Evolutionary conservation across 2,888 invertebrate species (phyloP), one percentile per base, ranked within the genome.

Genomic region (Amblyjoppa proteus): DNA sequence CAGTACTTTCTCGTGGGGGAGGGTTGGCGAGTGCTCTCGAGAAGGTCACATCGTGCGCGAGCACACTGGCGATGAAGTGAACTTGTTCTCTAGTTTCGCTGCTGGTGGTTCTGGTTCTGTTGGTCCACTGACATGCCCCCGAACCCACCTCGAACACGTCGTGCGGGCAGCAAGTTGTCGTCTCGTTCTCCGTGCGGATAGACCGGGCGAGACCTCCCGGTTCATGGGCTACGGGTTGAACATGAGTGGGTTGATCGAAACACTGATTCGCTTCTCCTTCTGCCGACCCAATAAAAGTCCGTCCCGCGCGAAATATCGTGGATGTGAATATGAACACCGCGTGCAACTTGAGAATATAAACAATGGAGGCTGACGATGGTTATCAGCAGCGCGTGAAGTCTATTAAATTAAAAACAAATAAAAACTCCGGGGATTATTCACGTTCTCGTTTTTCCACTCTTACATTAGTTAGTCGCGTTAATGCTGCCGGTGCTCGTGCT

Each of bases 51-150:
- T 70, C n/a, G 70, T 7, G 64, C n/a, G 41, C 45, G 28, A 61
- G 45, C 45, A 28, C 38, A 49, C 61, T 25, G 64, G 28, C 58
- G 51, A 75, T 73, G 64, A 81, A 45, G 77, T 53, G 73, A 86
- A 73, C 74, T 75, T 82, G 73, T 80, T 81, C 73, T 79, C 71
- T 34, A 73, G 81, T 81, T 84, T 75, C 25, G 56, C 76, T 61
- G 58, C 6, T 41, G 28, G 75, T 86, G 87, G 88, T 88, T 89
- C 86, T 84, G 66, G 69, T 38, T 51, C 41, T 64, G 49, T 56
- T 38, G 41, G 71, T 25, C 68, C 70, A 76, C 70, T 81, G 85
- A 86, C 86, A 86, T 83, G 75, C 83, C 56, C 56, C 74, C 78
- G 80, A 80, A 78, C 83, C 53, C 70, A 77, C 74, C 74, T 64